Base-by-base conservation (phyloP, 2,888 invertebrate genomes). In the Drosophila incognita region DNA sequence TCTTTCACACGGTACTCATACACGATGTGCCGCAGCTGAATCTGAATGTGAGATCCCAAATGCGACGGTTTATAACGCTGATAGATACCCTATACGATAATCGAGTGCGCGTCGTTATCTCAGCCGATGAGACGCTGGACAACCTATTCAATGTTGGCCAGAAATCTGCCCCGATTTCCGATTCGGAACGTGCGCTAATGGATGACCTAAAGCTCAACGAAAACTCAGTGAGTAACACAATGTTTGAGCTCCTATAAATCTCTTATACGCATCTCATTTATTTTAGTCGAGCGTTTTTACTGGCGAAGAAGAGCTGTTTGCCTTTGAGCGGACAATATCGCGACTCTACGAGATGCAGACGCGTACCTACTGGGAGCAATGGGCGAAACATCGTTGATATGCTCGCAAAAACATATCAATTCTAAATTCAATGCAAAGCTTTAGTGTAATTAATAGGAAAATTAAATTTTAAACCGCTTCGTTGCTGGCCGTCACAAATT, bases 31-130 rank as follows among this genome's bases (percentile, higher is more conserved):
- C 99, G 1, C 95, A 96, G 90, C 94, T 99, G 91, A 97, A 96
- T 86, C 93, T 97, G 51, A 95, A 94, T 79, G 94, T 96, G 52
- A 96, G 97, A 92, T 97, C 98, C n/a, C 97, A 97, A 93, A 96
- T 98, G 60, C 94, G 99, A 89, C 94, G 99, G 79, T 99, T 99
- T 92, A 99, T 99, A 74, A 99, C 98, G 0, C 94, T 99, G 21
- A 98, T 99, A 83, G 99, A 99, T 93, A 98, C 99, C 0, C 94
- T 99, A 13, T 99, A 99, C 92, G 99, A 99, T 93, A 97, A 97
- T 91, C 96, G 95, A 94, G 97, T 98, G 71, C 94, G 96, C 92
- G 95, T 99, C 49, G 97, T 99, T 0, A 95, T 98, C 84, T 96
- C 97, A 13, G 96, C 99, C 0, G 97, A 96, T 80, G 96, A 95